Evolutionary conservation across 2,113 vertebrate genomes (phyloP).

Genomic region (Neolamprologus variostigma): DNA sequence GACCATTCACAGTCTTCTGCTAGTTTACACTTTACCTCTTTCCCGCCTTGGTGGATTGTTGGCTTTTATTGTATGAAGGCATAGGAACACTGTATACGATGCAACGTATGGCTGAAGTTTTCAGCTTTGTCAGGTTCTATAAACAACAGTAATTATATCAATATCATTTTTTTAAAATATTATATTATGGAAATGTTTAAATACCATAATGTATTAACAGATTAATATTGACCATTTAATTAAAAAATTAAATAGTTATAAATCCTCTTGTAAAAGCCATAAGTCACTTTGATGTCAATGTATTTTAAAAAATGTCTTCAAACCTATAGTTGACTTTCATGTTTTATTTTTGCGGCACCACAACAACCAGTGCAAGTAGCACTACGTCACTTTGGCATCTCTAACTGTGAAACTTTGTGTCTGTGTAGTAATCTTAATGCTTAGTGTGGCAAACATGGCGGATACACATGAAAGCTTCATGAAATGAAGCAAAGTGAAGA

Average conservation of each 20-base stretch:
- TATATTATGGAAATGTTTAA: not conserved
- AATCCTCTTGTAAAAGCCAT: not conserved
- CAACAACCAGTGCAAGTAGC: not conserved
- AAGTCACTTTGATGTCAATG: not conserved
- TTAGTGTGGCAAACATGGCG: not conserved
- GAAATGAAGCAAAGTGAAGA: not conserved
- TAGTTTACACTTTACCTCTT: not conserved
- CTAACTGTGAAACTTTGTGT: not conserved
- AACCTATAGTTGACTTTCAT: not conserved
- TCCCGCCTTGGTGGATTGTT: not conserved
- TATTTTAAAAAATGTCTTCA: not conserved
- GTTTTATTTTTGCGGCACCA: not conserved
- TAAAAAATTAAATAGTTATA: not conserved
- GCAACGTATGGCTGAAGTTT: not conserved
- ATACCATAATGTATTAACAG: not conserved
- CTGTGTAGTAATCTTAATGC: not conserved
- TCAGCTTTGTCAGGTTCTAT: not conserved
- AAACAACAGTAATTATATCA: not conserved
- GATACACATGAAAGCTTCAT: not conserved
- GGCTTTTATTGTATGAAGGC: not conserved
- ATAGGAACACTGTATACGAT: not conserved
- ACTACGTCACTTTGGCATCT: not conserved
- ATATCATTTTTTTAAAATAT: not conserved
- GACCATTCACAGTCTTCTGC: not conserved
- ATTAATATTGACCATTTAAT: not conserved